Evolutionary conservation across 1,140 invertebrate species (phyloP).

Genomic region (Hylaeus volcanicus): DNA sequence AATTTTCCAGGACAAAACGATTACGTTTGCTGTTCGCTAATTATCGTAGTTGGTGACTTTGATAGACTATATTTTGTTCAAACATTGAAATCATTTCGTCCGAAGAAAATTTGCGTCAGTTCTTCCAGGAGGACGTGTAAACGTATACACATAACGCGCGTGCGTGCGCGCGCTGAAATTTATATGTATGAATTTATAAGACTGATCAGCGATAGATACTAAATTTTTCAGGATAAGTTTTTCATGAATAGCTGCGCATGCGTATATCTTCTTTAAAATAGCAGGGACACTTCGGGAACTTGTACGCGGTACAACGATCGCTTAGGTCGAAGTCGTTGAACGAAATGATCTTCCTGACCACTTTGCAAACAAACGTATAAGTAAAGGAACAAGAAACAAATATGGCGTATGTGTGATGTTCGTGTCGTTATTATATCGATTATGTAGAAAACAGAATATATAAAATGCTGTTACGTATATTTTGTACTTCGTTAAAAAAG

Average conservation of each 20-base stretch:
- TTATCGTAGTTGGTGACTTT: background rate
- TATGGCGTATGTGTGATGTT: background rate
- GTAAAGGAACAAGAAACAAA: background rate
- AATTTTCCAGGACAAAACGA: background rate
- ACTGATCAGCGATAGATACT: slow-evolving; percentile 38
- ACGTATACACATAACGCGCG: background rate
- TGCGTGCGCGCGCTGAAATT: background rate
- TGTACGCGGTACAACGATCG: background rate
- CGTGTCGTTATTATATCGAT: slow-evolving; percentile 65
- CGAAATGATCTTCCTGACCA: background rate
- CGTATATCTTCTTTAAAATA: background rate
- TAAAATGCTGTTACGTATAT: slow-evolving; percentile 69
- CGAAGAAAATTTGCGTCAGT: background rate
- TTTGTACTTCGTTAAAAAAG: slow-evolving; percentile 72
- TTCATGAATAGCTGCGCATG: slow-evolving; percentile 7
- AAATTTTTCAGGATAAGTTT: slow-evolving; percentile 14
- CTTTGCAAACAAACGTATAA: background rate
- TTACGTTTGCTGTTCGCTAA: background rate
- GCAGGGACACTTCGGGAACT: background rate
- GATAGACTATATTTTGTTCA: background rate
- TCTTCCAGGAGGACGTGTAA: background rate
- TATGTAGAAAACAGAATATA: slow-evolving; percentile 71
- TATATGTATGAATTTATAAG: slow-evolving; percentile 32
- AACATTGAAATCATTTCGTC: background rate
- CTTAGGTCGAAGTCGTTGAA: background rate